Evolutionary conservation across 2,113 vertebrate species (phyloP).

Genomic region (Podarcis muralis): DNA sequence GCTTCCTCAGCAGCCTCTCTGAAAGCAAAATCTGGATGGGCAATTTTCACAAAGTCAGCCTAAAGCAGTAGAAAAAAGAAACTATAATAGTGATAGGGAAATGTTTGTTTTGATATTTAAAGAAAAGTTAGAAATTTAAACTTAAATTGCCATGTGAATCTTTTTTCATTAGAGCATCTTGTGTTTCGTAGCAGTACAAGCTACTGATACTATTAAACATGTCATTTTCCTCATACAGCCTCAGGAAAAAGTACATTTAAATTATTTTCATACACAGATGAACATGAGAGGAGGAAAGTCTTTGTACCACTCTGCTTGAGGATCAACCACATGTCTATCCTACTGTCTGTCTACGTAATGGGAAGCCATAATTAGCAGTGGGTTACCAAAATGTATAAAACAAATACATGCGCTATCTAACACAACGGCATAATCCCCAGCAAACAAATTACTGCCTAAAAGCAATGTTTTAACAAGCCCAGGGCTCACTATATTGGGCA

Average conservation of each 20-base stretch:
- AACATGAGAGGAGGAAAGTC: neutral
- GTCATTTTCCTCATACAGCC: neutral
- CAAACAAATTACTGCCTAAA: neutral
- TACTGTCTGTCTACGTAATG: neutral
- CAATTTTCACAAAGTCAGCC: conserved; percentile 97
- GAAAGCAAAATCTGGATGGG: conserved; percentile 89
- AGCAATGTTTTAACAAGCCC: neutral
- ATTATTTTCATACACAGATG: neutral
- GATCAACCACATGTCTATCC: neutral
- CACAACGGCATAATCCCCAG: too few relatives aligned
- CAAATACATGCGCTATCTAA: too few relatives aligned
- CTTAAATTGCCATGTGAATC: neutral
- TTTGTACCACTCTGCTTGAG: neutral
- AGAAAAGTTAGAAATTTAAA: neutral
- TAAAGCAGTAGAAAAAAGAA: conserved; percentile 49
- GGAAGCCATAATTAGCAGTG: neutral
- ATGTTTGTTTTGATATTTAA: neutral
- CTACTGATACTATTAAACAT: neutral
- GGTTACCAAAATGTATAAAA: too few relatives aligned
- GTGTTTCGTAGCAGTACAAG: neutral
- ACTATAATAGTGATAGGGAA: conserved; percentile 22
- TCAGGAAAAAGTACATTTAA: neutral
- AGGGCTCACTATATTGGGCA: neutral
- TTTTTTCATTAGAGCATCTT: too few relatives aligned
- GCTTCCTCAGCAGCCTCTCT: conserved; percentile 93